Percentiles rank a stretch among this genome's conserved stretches.
Conservation (phyloP, 2,888 invertebrate species). For the Mesochorus sp. region DNA sequence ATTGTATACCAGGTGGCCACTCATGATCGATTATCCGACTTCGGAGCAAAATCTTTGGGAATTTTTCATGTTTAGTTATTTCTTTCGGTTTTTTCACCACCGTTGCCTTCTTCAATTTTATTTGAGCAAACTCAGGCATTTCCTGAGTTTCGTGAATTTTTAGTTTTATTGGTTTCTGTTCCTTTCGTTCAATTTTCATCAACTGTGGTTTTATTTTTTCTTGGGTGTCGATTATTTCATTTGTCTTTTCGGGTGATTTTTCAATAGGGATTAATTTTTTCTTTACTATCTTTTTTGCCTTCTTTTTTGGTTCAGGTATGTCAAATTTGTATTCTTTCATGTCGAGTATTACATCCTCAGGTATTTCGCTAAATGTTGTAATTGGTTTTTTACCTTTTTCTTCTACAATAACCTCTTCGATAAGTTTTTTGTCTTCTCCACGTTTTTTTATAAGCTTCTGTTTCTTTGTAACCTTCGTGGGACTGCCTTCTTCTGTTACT, state of each 20-base stretch:
- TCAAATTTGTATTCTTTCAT: slow-evolving; percentile 59
- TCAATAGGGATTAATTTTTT: slow-evolving; percentile 73
- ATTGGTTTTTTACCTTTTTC: slow-evolving; percentile 71
- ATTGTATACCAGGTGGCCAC: slow-evolving; percentile 82
- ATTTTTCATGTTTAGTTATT: slow-evolving; percentile 75
- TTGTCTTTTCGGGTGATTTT: slow-evolving; percentile 52
- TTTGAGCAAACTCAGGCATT: slow-evolving; percentile 85
- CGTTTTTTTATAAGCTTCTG: slow-evolving; percentile 66
- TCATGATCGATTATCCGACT: slow-evolving; percentile 81
- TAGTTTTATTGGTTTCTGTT: slow-evolving; percentile 84
- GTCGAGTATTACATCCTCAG: slow-evolving; percentile 66
- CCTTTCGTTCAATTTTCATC: slow-evolving; percentile 84
- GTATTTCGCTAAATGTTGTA: slow-evolving; percentile 66
- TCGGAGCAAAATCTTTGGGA: slow-evolving; percentile 82
- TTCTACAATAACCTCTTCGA: slow-evolving; percentile 79
- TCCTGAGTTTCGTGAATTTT: slow-evolving; percentile 84
- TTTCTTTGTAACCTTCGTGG: slow-evolving; percentile 67
- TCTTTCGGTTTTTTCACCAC: slow-evolving; percentile 74
- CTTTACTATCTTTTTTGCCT: slow-evolving; percentile 58
- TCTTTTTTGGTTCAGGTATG: slow-evolving; percentile 63
- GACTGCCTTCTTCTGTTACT: slow-evolving; percentile 76
- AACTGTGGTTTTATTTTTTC: slow-evolving; percentile 75
- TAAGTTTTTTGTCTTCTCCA: slow-evolving; percentile 68
- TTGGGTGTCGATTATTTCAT: slow-evolving; percentile 65
- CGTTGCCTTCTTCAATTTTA: slow-evolving; percentile 86